phyloP scores from a whole-genome alignment of 2,113 vertebrate species.

The Panurus biarmicus region DNA sequence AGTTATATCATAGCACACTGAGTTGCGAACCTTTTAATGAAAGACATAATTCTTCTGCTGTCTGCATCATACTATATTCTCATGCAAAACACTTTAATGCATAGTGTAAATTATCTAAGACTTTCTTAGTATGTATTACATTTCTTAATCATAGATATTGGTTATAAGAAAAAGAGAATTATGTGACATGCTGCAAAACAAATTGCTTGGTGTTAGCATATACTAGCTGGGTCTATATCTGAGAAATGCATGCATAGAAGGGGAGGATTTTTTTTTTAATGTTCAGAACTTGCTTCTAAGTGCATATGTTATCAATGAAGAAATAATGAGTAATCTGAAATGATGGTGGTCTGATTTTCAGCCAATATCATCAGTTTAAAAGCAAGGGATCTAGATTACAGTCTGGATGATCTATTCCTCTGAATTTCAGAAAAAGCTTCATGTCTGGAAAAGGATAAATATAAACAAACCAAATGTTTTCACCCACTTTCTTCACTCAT shows the following conservation, averaged over 20 bases:
- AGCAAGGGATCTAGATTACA: not conserved
- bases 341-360: constrained; percentile 4
- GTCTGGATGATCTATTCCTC: constrained; percentile 19
- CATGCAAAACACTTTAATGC: constrained; percentile 79
- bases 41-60: constrained; percentile 75
- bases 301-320: constrained; percentile 12
- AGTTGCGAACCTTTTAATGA: constrained; percentile 78
- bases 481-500: not conserved
- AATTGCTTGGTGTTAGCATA: constrained; percentile 42
- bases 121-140: constrained; percentile 72
- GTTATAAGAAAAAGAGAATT: constrained; percentile 54
- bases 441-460: not conserved
- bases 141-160: constrained; percentile 73
- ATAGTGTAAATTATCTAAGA: constrained; percentile 69
- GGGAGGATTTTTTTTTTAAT: not conserved
- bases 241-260: constrained; percentile 4
- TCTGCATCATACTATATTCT: constrained; percentile 73
- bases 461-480: not conserved
- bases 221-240: constrained; percentile 20
- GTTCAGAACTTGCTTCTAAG: constrained; percentile 3
- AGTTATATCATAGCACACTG: constrained; percentile 70
- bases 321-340: constrained; percentile 22
- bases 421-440: not conserved
- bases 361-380: constrained; percentile 11
- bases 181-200: constrained; percentile 56